phyloP scores from a whole-genome alignment of 2,113 vertebrate genomes.

The Malaclemys terrapin region DNA sequence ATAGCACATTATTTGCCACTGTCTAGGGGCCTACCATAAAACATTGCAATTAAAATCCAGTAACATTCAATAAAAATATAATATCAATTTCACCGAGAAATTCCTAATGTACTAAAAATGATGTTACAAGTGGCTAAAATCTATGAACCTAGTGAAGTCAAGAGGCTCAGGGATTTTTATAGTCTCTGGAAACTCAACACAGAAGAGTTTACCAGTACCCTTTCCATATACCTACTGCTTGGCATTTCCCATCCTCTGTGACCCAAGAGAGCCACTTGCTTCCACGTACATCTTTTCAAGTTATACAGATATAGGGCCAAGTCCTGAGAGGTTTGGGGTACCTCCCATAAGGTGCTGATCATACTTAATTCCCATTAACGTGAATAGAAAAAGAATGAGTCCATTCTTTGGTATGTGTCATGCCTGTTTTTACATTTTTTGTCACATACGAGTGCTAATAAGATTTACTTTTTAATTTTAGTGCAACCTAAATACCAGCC shows the following conservation, averaged over 20 bases:
- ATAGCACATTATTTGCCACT: neutral
- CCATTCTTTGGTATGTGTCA: neutral
- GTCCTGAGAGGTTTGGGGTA: neutral
- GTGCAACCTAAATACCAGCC: accelerated
- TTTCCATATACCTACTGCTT: accelerated
- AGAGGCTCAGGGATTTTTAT: neutral
- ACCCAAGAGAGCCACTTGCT: slow-evolving; percentile 41
- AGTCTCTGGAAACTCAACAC: neutral
- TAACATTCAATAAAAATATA: neutral
- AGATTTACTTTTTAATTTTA: neutral
- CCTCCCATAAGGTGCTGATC: accelerated
- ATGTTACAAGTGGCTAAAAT: neutral
- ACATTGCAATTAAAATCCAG: slow-evolving; percentile 16
- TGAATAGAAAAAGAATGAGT: neutral
- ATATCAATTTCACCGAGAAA: neutral
- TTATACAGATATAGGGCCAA: neutral
- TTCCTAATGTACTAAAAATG: neutral
- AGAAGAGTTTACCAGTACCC: neutral
- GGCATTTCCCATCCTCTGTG: neutral
- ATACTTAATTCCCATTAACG: neutral
- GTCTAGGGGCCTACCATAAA: neutral
- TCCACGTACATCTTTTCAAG: neutral
- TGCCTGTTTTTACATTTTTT: neutral
- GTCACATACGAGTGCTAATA: neutral
- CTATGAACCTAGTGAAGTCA: accelerated